These are phyloP conservation scores for Daboia siamensis DNA, from an alignment of 2,113 vertebrate genomes.

Conservation along the genomic window DNA sequence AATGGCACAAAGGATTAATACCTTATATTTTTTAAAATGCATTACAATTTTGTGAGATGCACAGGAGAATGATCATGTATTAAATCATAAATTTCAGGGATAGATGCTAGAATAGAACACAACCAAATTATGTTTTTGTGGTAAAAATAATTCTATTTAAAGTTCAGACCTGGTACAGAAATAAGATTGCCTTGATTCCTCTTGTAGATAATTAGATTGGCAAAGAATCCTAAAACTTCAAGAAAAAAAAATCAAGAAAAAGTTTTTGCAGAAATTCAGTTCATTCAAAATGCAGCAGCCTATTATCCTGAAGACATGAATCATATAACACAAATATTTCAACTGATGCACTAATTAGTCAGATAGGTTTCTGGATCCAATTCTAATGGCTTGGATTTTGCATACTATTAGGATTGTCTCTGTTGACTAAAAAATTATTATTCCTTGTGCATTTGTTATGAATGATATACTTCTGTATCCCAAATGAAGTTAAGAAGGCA, in stretches of 20 bases:
- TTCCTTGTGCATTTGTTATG: not conserved
- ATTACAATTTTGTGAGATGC: not conserved
- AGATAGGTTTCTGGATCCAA: not conserved
- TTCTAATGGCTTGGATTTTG: not conserved
- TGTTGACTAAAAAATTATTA: not conserved
- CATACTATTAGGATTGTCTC: not conserved
- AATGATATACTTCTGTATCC: not conserved
- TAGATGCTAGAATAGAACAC: not conserved
- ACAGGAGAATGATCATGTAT: not conserved
- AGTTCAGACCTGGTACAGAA: not conserved
- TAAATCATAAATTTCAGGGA: conserved; percentile 6
- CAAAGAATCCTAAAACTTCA: not conserved
- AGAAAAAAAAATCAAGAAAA: not conserved
- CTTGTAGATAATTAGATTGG: not conserved
- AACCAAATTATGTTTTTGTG: not conserved
- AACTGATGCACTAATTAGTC: not conserved
- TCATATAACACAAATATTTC: not conserved
- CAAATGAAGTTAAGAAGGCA: not conserved
- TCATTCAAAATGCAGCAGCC: not conserved
- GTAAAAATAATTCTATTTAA: not conserved
- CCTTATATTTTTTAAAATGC: not conserved
- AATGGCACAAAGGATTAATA: conserved; percentile 12
- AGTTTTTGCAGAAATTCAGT: not conserved
- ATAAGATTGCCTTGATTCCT: not conserved
- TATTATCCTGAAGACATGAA: not conserved